A percentile compares a stretch with the other conserved stretches of the same genome.
Evolutionary conservation across 2,888 invertebrate genomes (phyloP).

Genomic region (Drosophila paramelanica): DNA sequence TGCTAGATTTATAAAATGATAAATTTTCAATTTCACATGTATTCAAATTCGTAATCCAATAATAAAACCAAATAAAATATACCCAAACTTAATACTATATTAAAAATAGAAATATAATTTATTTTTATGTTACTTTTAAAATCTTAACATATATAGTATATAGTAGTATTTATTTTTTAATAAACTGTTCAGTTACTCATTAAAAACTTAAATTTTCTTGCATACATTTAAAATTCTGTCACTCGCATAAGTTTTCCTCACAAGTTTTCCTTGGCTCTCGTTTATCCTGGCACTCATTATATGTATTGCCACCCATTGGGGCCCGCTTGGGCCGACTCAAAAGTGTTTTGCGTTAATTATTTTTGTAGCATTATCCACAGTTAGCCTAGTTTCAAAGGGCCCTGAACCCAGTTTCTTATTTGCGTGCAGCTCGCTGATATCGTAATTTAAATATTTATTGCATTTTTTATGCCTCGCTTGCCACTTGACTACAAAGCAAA

Average conservation of each 20-base stretch:
- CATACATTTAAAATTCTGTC: not conserved
- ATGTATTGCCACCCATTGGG: not conserved
- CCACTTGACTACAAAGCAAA: constrained; percentile 54
- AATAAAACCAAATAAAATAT: no score
- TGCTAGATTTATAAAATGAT: constrained; percentile 1
- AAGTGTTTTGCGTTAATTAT: constrained; percentile 58
- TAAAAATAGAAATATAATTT: no score
- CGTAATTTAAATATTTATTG: constrained; percentile 77
- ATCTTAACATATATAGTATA: no score
- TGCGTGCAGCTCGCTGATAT: constrained; percentile 73
- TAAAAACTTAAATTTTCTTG: no score
- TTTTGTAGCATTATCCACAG: constrained; percentile 61
- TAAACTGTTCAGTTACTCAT: no score
- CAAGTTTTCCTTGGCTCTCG: not conserved
- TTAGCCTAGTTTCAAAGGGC: constrained; percentile 67
- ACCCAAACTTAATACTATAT: not conserved
- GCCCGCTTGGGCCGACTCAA: not conserved
- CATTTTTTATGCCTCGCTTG: constrained; percentile 72
- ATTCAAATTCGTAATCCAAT: no score
- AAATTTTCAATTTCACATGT: no score
- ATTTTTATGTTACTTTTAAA: no score
- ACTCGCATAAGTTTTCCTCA: not conserved
- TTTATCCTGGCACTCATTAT: not conserved
- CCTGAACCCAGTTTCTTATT: constrained; percentile 63
- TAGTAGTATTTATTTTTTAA: no score